These are phyloP conservation scores for Clitarchus hookeri DNA, from an alignment of 2,888 invertebrate species.

Conservation along the genomic window DNA sequence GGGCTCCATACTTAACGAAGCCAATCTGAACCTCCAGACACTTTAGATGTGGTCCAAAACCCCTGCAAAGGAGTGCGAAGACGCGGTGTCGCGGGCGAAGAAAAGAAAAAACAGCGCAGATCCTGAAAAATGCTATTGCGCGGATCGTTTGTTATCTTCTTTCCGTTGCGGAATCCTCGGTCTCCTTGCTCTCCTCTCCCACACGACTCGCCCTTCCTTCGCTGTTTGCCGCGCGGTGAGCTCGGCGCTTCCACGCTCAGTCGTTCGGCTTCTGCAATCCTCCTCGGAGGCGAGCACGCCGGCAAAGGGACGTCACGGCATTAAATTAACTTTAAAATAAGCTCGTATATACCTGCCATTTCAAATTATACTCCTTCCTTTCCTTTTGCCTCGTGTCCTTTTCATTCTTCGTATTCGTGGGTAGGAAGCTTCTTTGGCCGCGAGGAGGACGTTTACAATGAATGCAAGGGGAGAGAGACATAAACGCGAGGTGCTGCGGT, in stretches of 20 bases:
- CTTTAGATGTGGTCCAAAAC: neutral
- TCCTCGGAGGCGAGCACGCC: neutral
- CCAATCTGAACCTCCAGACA: no score
- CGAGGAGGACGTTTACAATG: no score
- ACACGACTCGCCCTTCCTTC: no score
- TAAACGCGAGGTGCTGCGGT: no score
- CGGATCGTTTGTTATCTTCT: neutral
- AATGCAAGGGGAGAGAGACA: no score
- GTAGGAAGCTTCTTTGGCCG: no score
- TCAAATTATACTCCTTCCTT: neutral
- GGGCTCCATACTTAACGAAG: no score
- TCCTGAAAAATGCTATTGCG: neutral
- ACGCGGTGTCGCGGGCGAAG: neutral
- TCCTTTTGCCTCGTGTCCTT: neutral
- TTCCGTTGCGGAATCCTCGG: neutral
- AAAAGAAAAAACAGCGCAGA: neutral
- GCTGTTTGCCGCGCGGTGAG: no score
- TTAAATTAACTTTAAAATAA: constrained; percentile 10
- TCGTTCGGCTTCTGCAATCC: neutral
- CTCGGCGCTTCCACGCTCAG: neutral
- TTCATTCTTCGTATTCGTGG: no score
- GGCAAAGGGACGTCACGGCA: neutral
- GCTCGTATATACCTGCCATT: neutral
- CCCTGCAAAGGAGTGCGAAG: neutral
- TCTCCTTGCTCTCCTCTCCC: neutral